These are phyloP conservation scores for Ictidomys tridecemlineatus DNA, from an alignment of 2,113 vertebrate genomes.

Conservation along the genomic window DNA sequence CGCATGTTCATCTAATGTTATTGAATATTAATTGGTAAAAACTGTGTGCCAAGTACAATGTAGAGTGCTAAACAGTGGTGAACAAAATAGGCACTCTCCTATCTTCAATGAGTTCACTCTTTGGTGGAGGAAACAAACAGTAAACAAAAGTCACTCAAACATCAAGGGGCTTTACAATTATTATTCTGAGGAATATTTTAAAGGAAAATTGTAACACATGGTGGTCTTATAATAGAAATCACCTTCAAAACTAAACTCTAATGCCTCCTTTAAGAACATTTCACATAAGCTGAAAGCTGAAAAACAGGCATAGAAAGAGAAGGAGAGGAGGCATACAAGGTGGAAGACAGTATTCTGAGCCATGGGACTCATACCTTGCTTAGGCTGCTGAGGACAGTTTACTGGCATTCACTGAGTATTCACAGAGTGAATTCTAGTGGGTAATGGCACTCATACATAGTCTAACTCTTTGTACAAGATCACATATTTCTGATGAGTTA, in stretches of 20 bases:
- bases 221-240: conserved; percentile 22
- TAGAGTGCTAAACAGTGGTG: neutral
- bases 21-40: conserved; percentile 17
- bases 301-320: neutral
- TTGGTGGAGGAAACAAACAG: neutral
- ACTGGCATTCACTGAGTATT: neutral
- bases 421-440: neutral
- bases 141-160: neutral
- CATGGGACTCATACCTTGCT: neutral
- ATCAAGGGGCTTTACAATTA: neutral
- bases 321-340: rapidly evolving
- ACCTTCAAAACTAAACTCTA: neutral
- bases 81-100: neutral
- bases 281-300: neutral
- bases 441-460: neutral
- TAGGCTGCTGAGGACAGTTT: neutral
- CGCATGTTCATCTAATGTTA: conserved; percentile 30
- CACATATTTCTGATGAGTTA: conserved; percentile 3
- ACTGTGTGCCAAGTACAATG: neutral
- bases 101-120: neutral
- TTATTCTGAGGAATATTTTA: neutral
- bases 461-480: neutral
- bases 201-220: neutral
- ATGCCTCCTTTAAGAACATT: neutral
- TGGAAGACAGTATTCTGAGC: neutral